These are phyloP conservation scores for Australoheros facetus DNA, from an alignment of 2,797 vertebrate genomes.

Conservation along the genomic window DNA sequence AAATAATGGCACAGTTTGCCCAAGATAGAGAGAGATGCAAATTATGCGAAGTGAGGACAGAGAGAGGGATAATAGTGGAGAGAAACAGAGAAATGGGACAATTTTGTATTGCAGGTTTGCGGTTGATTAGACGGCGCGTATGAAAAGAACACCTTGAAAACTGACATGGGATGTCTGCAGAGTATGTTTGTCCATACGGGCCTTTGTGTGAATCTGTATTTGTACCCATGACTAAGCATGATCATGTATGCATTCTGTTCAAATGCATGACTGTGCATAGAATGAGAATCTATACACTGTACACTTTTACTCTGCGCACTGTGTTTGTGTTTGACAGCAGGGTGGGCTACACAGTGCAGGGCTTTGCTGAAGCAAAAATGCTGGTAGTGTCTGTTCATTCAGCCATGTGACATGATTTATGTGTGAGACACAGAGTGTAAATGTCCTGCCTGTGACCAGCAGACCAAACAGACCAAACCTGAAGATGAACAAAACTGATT, in stretches of 20 bases:
- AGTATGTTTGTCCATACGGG: not conserved
- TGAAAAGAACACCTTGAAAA: conserved; percentile 10
- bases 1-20: conserved; percentile 12
- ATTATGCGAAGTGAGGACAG: not conserved
- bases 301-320: not conserved
- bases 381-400: conserved; percentile 65
- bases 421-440: conserved; percentile 68
- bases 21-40: conserved; percentile 16
- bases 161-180: not conserved
- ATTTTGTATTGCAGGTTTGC: not conserved
- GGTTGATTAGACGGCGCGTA: conserved; percentile 10
- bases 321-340: conserved; percentile 31
- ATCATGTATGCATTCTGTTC: not conserved
- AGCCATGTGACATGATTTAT: conserved; percentile 80
- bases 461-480: conserved; percentile 58
- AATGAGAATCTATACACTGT: conserved; percentile 15
- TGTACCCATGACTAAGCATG: not conserved
- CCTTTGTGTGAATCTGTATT: conserved; percentile 19
- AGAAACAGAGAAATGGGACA: not conserved
- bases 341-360: conserved; percentile 21
- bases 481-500: conserved; percentile 62
- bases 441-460: conserved; percentile 75
- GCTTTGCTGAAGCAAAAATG: conserved; percentile 53
- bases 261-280: conserved; percentile 8
- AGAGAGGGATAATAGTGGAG: not conserved